A percentile compares a stretch with the other conserved stretches of the same genome.
Conservation (phyloP, 2,113 vertebrate genomes). For the Hoplias malabaricus region DNA sequence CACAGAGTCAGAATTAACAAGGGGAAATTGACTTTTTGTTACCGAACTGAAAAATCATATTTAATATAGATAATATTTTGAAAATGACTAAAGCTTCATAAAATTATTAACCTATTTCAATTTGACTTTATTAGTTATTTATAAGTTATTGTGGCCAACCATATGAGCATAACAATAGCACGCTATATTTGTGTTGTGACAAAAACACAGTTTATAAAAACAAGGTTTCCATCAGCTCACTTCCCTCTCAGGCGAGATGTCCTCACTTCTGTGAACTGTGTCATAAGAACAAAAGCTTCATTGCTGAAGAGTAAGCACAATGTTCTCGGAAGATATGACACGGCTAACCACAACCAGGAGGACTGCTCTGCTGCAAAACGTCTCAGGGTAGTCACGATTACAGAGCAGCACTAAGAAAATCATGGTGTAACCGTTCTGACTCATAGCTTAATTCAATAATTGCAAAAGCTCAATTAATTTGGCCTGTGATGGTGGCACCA, state of each 20-base stretch:
- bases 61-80: too few species aligned
- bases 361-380: neutral
- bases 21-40: too few species aligned
- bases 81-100: too few species aligned
- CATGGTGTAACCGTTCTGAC: too few species aligned
- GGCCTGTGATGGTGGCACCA: too few species aligned
- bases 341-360: neutral
- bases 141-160: too few species aligned
- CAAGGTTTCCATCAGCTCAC: slow-evolving; percentile 61
- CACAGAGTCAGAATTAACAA: slow-evolving; percentile 26
- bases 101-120: too few species aligned
- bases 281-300: neutral
- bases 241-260: slow-evolving; percentile 56
- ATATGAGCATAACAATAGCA: too few species aligned
- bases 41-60: too few species aligned
- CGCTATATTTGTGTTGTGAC: neutral
- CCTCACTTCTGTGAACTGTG: slow-evolving; percentile 43
- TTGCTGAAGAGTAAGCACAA: neutral
- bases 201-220: slow-evolving; percentile 43
- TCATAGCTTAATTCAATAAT: too few species aligned
- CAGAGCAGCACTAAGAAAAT: neutral
- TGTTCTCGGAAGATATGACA: neutral
- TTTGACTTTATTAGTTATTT: too few species aligned
- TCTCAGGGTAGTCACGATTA: neutral
- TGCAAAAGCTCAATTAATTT: too few species aligned